A percentile compares a stretch with the other conserved stretches of the same genome.
Conservation (phyloP, 2,113 vertebrate genomes). For the Passer montanus region DNA sequence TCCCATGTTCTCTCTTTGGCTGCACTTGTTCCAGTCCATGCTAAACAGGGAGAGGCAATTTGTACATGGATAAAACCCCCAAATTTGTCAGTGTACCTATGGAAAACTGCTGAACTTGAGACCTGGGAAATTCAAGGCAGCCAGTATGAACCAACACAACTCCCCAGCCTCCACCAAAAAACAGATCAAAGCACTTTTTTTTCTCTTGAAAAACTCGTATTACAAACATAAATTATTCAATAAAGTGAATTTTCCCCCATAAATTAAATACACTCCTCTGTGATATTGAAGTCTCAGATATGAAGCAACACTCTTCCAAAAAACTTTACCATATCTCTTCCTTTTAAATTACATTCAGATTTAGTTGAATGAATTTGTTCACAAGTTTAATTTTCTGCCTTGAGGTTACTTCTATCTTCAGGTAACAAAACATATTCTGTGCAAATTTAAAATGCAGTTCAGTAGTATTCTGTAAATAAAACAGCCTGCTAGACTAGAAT, state of each 20-base stretch:
- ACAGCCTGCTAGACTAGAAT: not conserved
- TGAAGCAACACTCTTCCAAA: not conserved
- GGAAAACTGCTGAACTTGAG: not conserved
- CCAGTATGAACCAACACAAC: not conserved
- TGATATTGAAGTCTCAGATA: not conserved
- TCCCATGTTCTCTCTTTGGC: not conserved
- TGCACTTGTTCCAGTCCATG: not conserved
- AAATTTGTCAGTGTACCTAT: not conserved
- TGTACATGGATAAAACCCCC: not conserved
- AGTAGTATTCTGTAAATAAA: not conserved
- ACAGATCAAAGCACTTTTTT: not conserved
- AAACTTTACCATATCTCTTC: not conserved
- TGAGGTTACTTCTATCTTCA: not conserved
- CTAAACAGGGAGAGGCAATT: not conserved
- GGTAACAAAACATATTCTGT: not conserved
- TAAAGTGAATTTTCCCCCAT: not conserved
- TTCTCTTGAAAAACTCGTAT: too few relatives aligned
- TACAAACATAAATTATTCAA: not conserved
- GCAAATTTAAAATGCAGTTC: not conserved
- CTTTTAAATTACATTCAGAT: not conserved
- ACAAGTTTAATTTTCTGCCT: not conserved
- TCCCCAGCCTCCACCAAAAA: not conserved
- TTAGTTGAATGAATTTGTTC: not conserved
- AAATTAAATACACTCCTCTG: not conserved
- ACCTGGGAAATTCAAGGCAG: not conserved